A percentile compares a stretch with the other conserved stretches of the same genome.
These are phyloP conservation scores for Netelia virgata DNA, from an alignment of 2,888 invertebrate genomes.

Conservation along the genomic window DNA sequence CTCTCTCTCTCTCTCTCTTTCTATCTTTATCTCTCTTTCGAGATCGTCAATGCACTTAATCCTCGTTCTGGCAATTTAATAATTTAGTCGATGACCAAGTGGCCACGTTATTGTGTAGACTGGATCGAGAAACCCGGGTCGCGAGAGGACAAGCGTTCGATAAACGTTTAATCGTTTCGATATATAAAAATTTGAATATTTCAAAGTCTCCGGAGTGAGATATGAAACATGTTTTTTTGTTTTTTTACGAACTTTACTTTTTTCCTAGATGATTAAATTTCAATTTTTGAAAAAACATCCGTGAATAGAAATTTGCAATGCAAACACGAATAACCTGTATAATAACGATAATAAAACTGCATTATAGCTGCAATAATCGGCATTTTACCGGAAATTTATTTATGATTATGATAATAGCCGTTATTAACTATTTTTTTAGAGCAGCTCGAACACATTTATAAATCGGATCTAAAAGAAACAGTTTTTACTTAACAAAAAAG, in stretches of 20 bases:
- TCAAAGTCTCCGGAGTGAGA: neutral
- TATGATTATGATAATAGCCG: no score
- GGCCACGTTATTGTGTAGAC: neutral
- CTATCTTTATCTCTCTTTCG: neutral
- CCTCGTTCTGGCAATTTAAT: constrained; percentile 37
- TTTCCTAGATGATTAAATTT: neutral
- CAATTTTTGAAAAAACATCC: neutral
- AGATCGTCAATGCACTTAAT: neutral
- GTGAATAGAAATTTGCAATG: no score
- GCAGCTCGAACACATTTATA: no score
- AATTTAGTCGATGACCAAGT: constrained; percentile 30
- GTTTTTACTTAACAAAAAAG: constrained; percentile 9
- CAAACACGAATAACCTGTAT: no score
- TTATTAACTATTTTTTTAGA: no score
- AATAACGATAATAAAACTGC: no score
- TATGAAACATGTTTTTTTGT: neutral
- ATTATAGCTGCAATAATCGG: no score
- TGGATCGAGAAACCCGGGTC: neutral
- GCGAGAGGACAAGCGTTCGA: neutral
- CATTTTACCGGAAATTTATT: no score
- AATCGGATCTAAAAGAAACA: no score
- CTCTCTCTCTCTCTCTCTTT: no score
- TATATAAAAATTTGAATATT: neutral
- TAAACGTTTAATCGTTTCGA: neutral
- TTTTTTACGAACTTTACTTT: neutral